Percentiles rank a stretch among this genome's conserved stretches.
These are phyloP conservation scores for Gymnarchus niloticus DNA, from an alignment of 2,113 vertebrate genomes.

Conservation along the genomic window DNA sequence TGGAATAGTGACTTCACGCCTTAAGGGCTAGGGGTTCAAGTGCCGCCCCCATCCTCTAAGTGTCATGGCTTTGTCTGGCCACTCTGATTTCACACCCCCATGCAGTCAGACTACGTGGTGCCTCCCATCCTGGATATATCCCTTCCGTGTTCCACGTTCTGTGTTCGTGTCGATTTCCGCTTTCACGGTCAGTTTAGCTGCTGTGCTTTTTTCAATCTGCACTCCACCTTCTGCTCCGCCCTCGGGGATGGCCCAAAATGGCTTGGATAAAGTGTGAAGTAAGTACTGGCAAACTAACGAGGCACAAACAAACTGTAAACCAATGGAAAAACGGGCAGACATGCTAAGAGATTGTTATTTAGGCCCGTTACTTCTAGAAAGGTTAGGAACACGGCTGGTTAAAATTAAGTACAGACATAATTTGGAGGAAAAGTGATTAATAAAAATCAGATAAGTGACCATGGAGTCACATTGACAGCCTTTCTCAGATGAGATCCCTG, in stretches of 20 bases:
- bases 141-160: background rate
- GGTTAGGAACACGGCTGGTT: background rate
- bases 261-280: background rate
- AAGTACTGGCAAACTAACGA: background rate
- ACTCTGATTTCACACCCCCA: too few species aligned
- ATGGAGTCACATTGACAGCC: background rate
- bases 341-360: background rate
- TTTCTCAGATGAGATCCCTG: background rate
- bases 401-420: background rate
- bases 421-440: background rate
- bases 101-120: too few species aligned
- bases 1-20: too few species aligned
- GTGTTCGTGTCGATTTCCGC: background rate
- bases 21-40: background rate
- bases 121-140: too few species aligned
- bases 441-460: background rate
- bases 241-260: background rate
- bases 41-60: background rate
- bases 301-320: background rate
- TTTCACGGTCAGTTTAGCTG: background rate
- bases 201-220: background rate
- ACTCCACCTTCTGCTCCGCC: background rate
- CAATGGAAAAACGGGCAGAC: background rate
- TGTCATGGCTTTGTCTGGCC: too few species aligned
- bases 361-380: background rate